A percentile compares a stretch with the other conserved stretches of the same genome.
Conservation (phyloP, 2,113 vertebrate species). For the Rostratula benghalensis region DNA sequence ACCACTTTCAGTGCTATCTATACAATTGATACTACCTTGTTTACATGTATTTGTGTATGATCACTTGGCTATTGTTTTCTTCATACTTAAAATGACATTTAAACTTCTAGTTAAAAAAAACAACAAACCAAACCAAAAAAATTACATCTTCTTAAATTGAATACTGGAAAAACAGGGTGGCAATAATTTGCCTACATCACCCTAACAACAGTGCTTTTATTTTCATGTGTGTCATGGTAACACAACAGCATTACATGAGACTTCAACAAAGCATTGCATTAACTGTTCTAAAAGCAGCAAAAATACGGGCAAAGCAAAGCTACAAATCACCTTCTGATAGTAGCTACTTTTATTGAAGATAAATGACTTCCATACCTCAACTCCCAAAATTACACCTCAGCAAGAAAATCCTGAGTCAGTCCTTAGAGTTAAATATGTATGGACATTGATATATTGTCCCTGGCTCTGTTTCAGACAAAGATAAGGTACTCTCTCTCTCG, state of each 20-base stretch:
- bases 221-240: not conserved
- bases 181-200: not conserved
- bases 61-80: not conserved
- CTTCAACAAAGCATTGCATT: not conserved
- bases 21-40: not conserved
- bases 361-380: not conserved
- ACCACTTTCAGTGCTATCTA: not conserved
- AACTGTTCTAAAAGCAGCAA: not conserved
- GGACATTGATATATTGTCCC: slow-evolving; percentile 17
- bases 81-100: not conserved
- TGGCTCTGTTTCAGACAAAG: slow-evolving; percentile 22
- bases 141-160: not conserved
- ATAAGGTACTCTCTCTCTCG: not conserved
- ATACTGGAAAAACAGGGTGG: not conserved
- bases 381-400: slow-evolving; percentile 24
- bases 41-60: not conserved
- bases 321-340: not conserved
- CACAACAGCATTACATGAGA: not conserved
- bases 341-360: not conserved
- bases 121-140: not conserved
- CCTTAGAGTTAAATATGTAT: not conserved
- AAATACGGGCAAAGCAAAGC: not conserved
- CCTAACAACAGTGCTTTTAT: not conserved
- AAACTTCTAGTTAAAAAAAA: not conserved
- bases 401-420: not conserved